phyloP scores from a whole-genome alignment of 2,113 vertebrate species.

The Caranx melampygus region DNA sequence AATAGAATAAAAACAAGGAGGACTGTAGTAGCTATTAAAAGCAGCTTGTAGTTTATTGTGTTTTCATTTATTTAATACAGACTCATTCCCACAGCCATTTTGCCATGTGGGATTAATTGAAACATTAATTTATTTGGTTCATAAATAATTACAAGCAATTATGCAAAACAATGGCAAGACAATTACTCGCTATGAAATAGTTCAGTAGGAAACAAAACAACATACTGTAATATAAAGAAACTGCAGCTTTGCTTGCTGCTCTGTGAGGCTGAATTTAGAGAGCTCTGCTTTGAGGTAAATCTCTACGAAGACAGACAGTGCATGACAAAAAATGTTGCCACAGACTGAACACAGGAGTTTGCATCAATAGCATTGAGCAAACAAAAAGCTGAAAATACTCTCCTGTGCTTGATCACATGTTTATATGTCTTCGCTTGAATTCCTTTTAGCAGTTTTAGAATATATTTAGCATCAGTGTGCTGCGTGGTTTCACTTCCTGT shows the following conservation, averaged over 20 bases:
- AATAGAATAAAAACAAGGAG: background rate
- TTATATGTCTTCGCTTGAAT: background rate
- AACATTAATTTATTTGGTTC: background rate
- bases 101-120: slow-evolving; percentile 2
- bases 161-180: slow-evolving; percentile 4
- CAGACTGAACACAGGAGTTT: background rate
- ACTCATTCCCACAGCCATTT: background rate
- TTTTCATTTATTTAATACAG: slow-evolving; percentile 14
- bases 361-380: background rate
- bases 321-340: slow-evolving; percentile 7
- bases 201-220: slow-evolving; percentile 6
- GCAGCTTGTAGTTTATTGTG: slow-evolving; percentile 1
- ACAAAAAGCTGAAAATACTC: background rate
- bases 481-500: background rate
- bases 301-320: background rate
- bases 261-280: background rate
- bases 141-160: slow-evolving; percentile 21
- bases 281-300: background rate
- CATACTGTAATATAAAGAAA: background rate
- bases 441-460: background rate
- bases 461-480: background rate
- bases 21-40: slow-evolving; percentile 28
- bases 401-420: background rate
- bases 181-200: slow-evolving; percentile 11
- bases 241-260: background rate